Base-by-base conservation (phyloP, 1,140 invertebrate genomes). In the Sarcophaga bullata region DNA sequence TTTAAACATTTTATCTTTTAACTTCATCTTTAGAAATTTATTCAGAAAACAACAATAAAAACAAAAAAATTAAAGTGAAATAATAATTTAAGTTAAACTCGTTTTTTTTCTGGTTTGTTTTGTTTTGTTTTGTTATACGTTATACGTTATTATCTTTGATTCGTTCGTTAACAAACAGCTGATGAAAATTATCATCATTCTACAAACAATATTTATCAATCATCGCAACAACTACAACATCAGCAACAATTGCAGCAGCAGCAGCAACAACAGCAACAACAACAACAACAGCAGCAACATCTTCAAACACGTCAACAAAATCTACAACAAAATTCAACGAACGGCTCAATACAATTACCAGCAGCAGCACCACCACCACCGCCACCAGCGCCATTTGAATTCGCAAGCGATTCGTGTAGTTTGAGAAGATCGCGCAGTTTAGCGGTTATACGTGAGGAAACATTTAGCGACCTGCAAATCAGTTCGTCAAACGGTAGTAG, bases 381-480 rank as follows among this genome's bases (percentile, higher is more conserved):
- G 46, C 48, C 84, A 73, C 48, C 54, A 58, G 48, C 84, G 85
- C 54, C 75, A 87, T 84, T 84, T 52, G 89, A 90, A 76, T 86
- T 89, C 84, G 87, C 86, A 84, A 89, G 85, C 83, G 92, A 93
- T 84, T 91, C 92, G 83, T 94, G 93, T 83, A 93, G 94, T 84
- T 90, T 95, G 86, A 92, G 95, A 50, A 92, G 95, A 68, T 95
- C 94, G 84, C 91, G 93, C 84, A 95, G 94, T 86, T 93, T 95
- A 85, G 95, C 95, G 72, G 93, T 95, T 68, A 95, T 95, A 87
- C 92, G 94, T 86, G 95, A 95, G 88, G 94, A 95, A 89, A 93
- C 94, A 78, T 94, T 93, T 87, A 93, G 92, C 82, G 93, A 92
- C 85, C 91, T 93, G 85, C 92, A 93, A 88, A 92, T 93, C 84